These are phyloP conservation scores for Zaprionus ornatus DNA, from an alignment of 1,140 invertebrate species.

Conservation along the genomic window DNA sequence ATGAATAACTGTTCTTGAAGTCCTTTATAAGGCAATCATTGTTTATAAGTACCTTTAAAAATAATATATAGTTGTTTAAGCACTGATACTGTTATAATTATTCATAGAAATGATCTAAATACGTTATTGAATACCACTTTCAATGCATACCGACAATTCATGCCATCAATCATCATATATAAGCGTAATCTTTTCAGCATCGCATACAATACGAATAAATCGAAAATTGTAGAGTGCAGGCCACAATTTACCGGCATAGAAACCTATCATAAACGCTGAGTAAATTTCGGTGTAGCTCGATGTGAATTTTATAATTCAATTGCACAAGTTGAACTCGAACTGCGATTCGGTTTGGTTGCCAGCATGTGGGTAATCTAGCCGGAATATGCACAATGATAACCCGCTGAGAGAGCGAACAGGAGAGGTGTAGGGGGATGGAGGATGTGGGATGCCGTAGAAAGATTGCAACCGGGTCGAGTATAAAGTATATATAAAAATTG, in stretches of 20 bases:
- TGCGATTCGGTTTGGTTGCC: neutral
- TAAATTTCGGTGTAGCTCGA: conserved; percentile 2
- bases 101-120: too few species aligned
- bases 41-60: too few species aligned
- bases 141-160: neutral
- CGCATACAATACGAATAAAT: neutral
- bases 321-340: neutral
- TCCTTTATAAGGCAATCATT: too few species aligned
- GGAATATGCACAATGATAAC: neutral
- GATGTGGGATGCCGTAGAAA: neutral
- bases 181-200: neutral
- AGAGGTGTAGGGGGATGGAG: neutral
- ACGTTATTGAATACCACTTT: too few species aligned
- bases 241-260: neutral
- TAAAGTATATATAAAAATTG: conserved; percentile 24
- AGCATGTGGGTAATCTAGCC: neutral
- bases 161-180: neutral
- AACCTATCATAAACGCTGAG: neutral
- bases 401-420: neutral
- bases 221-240: neutral
- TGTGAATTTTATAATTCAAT: conserved; percentile 2
- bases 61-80: too few species aligned
- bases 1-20: too few species aligned
- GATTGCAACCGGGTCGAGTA: neutral
- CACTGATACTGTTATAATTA: too few species aligned